A percentile compares a stretch with the other conserved stretches of the same genome.
Evolutionary conservation across 2,113 vertebrate genomes (phyloP).

Genomic region (Heterotilapia buettikoferi): DNA sequence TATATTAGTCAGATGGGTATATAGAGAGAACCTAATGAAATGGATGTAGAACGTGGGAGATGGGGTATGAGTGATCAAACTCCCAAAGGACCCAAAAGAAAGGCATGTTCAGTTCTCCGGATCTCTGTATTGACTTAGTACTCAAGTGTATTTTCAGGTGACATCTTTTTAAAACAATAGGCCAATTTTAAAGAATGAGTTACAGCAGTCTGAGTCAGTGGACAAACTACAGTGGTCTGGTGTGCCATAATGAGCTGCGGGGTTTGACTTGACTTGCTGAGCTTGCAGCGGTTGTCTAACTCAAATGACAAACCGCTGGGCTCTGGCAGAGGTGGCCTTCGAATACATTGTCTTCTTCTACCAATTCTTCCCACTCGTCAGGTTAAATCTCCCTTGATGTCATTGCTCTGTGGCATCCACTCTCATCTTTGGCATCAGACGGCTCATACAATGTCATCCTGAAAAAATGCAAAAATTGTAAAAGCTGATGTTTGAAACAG

Average conservation of each 20-base stretch:
- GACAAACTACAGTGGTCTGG: not conserved
- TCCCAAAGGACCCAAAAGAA: not conserved
- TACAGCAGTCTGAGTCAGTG: not conserved
- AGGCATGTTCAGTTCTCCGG: not conserved
- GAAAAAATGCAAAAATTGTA: not conserved
- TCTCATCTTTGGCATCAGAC: not conserved
- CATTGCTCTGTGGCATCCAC: not conserved
- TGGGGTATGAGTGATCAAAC: not conserved
- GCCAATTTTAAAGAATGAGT: not conserved
- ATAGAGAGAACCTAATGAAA: not conserved
- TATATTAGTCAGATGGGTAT: not conserved
- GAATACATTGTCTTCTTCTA: not conserved
- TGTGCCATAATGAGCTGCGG: conserved; percentile 22
- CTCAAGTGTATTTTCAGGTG: conserved; percentile 9
- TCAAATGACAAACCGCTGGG: conserved; percentile 25
- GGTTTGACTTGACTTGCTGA: conserved; percentile 22
- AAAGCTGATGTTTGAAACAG: not conserved
- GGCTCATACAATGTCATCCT: not conserved
- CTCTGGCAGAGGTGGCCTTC: not conserved
- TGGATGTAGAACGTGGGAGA: not conserved
- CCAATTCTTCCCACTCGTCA: not conserved
- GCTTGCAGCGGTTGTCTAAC: conserved; percentile 13
- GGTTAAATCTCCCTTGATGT: not conserved
- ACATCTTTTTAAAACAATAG: conserved; percentile 25
- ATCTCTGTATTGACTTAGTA: not conserved